Evolutionary conservation across 2,797 vertebrate species (phyloP).

Genomic region (Spatula clypeata): DNA sequence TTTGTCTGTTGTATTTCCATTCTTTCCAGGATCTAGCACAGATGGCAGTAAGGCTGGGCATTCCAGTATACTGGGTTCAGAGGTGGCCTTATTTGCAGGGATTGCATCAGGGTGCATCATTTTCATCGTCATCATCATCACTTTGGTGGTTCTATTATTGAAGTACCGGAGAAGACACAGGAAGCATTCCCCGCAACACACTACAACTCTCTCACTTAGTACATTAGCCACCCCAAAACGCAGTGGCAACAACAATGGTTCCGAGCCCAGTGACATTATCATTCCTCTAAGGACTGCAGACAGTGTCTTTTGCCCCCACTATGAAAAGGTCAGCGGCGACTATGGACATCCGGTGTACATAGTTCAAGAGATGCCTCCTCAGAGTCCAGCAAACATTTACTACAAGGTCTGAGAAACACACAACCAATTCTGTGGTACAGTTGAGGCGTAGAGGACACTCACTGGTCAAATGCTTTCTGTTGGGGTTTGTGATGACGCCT

Average conservation of each 20-base stretch:
- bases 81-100: conserved; percentile 97
- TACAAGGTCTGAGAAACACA: conserved; percentile 95
- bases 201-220: conserved; percentile 95
- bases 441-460: conserved; percentile 80
- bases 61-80: conserved; percentile 92
- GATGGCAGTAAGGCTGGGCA: conserved; percentile 87
- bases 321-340: conserved; percentile 98
- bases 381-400: conserved; percentile 99
- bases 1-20: conserved; percentile 5
- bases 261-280: conserved; percentile 99
- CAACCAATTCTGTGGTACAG: conserved; percentile 68
- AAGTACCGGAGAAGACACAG: conserved; percentile 96
- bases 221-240: conserved; percentile 97
- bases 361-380: conserved; percentile 98
- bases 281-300: conserved; percentile 99
- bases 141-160: conserved; percentile 95
- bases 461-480: conserved; percentile 84
- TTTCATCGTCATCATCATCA: conserved; percentile 98
- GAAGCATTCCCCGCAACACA: conserved; percentile 97
- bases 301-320: conserved; percentile 99
- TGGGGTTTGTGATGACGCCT: conserved; percentile 81
- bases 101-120: conserved; percentile 97
- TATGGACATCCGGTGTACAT: conserved; percentile 99
- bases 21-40: conserved; percentile 83
- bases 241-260: conserved; percentile 95